Evolutionary conservation across 2,113 vertebrate species (phyloP).

Genomic region (Candoia aspera): DNA sequence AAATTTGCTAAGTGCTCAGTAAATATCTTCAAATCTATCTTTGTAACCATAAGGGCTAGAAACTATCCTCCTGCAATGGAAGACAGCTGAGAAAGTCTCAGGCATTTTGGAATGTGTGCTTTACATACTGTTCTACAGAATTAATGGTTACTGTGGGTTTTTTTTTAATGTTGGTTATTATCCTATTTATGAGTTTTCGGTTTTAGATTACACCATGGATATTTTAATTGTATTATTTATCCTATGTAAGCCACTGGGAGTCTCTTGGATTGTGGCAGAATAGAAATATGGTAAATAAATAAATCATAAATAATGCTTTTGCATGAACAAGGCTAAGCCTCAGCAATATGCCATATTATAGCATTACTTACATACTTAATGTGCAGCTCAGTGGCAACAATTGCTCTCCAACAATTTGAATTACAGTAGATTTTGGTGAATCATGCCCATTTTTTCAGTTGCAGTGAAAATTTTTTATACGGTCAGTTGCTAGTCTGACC

Average conservation of each 20-base stretch:
- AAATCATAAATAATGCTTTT: neutral
- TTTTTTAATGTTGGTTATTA: neutral
- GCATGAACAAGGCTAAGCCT: neutral
- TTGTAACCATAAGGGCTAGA: neutral
- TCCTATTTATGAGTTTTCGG: neutral
- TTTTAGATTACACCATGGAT: neutral
- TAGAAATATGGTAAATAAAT: neutral
- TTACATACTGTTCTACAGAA: neutral
- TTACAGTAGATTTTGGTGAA: neutral
- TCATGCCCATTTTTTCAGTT: neutral
- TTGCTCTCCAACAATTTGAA: neutral
- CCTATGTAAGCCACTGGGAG: neutral
- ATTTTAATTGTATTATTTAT: neutral
- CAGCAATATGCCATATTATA: neutral
- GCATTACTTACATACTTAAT: neutral
- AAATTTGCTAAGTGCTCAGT: neutral
- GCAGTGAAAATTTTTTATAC: neutral
- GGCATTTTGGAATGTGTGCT: neutral
- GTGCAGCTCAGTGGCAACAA: neutral
- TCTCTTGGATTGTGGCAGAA: neutral
- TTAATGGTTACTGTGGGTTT: neutral
- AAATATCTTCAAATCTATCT: neutral
- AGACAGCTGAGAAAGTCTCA: neutral
- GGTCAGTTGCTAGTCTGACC: neutral
- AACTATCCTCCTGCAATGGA: neutral